Base-by-base conservation (phyloP, 1,140 invertebrate species). In the Potamilus streckersoni region DNA sequence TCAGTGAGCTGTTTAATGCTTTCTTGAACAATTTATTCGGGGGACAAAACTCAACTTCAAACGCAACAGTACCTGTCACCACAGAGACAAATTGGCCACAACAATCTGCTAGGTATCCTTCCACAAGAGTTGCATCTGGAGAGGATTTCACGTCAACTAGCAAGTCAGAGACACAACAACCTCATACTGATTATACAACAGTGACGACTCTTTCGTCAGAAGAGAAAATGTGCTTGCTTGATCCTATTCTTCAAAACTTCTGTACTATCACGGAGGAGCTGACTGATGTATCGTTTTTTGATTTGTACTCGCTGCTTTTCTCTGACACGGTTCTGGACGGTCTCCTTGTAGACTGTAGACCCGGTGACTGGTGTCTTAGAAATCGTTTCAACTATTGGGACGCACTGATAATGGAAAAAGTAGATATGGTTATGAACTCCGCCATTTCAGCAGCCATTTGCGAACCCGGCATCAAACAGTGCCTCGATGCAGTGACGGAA, bases 311-410 rank as follows among this genome's bases (percentile, higher is more conserved):
- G 2, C 56, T 76, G 14, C n/a, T 76, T 19, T 76, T 76, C 31
- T 76, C 74, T 0, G 74, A 71, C 27, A 66, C 74, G 1, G 69
- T 71, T n/a, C n/a, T 76, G 14, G 69, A 71, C 38, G 74, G 69
- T 3, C 62, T 76, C 8, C 60, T 71, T n/a, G 59, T 71, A 13
- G 63, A 64, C 19, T 76, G 74, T 56, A 27, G 63, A 13, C 63
- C 58, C 60, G 74, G 74, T 4, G n/a, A 55, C 0, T 76, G 74
- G 74, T 76, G 74, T 60, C 56, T 76, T 38, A 19, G 71, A 69
- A 69, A 76, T 31, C 23, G 64, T n/a, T 76, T 71, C 66, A 69
- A 76, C 55, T 76, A 76, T 57, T 76, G 74, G 74, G 63, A 76
- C 3, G 62, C 69, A 13, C 16, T 76, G 63, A 61, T 76, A 13